Evolutionary conservation across 2,797 vertebrate species (phyloP).

Genomic region (Calcarius lapponicus): DNA sequence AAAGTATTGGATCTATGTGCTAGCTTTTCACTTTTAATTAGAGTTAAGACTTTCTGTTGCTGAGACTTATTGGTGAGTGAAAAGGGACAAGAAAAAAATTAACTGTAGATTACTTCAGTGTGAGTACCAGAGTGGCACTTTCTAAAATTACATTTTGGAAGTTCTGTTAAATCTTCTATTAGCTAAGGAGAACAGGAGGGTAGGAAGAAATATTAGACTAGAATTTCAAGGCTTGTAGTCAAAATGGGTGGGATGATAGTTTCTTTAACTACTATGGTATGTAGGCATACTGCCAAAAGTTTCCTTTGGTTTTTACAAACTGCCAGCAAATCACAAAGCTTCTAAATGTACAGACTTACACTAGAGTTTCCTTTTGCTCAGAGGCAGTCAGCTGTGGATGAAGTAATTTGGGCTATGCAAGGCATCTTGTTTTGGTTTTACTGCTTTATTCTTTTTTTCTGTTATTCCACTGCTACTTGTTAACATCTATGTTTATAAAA

Average conservation of each 20-base stretch:
- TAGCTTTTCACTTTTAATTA: slow-evolving; percentile 28
- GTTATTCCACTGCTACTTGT: background rate
- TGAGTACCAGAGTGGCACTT: background rate
- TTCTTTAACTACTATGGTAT: slow-evolving; percentile 64
- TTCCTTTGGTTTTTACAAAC: background rate
- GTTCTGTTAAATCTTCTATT: background rate
- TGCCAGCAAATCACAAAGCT: background rate
- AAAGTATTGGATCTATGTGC: background rate
- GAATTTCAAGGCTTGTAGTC: background rate
- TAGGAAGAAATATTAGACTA: background rate
- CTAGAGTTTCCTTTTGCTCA: slow-evolving; percentile 42
- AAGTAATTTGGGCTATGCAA: slow-evolving; percentile 65
- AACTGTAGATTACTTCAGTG: background rate
- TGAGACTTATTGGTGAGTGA: background rate
- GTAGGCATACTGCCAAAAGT: slow-evolving; percentile 30
- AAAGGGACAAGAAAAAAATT: background rate
- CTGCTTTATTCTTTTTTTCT: background rate
- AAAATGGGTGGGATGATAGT: slow-evolving; percentile 44
- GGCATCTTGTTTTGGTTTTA: slow-evolving; percentile 41
- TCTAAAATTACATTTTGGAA: background rate
- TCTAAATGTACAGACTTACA: slow-evolving; percentile 34
- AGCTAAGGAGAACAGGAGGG: background rate
- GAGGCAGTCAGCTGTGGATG: slow-evolving; percentile 59
- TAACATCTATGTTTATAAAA: background rate
- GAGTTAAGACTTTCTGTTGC: background rate